These are phyloP conservation scores for Podarcis lilfordi DNA, from an alignment of 2,797 vertebrate genomes.

Conservation along the genomic window DNA sequence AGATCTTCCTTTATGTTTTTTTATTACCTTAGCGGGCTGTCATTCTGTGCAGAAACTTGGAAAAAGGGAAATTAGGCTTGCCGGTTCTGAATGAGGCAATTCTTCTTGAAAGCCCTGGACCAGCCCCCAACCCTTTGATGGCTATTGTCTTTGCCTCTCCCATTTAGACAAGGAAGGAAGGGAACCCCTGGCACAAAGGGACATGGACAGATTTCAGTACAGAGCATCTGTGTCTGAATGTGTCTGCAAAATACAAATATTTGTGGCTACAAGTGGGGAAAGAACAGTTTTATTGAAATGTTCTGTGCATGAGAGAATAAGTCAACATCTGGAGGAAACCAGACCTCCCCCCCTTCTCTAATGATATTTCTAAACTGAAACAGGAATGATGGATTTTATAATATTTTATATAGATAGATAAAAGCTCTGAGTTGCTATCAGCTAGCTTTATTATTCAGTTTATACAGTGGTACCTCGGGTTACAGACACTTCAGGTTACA, in stretches of 20 bases:
- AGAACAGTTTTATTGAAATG: background rate
- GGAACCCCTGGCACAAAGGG: background rate
- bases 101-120: constrained; percentile 31
- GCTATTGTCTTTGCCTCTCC: background rate
- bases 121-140: background rate
- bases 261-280: background rate
- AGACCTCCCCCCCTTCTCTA: background rate
- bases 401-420: background rate
- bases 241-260: background rate
- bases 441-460: background rate
- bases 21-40: constrained; percentile 53
- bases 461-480: background rate
- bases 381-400: no score
- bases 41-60: constrained; percentile 36
- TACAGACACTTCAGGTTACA: no score
- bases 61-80: constrained; percentile 49
- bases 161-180: background rate
- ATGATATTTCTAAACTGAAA: background rate
- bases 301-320: background rate
- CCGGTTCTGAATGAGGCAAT: constrained; percentile 44
- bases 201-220: background rate
- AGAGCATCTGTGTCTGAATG: background rate
- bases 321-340: background rate
- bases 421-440: background rate
- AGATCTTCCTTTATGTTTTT: constrained; percentile 50